Base-by-base conservation (phyloP, 2,888 invertebrate species). In the Drosophila incognita region DNA sequence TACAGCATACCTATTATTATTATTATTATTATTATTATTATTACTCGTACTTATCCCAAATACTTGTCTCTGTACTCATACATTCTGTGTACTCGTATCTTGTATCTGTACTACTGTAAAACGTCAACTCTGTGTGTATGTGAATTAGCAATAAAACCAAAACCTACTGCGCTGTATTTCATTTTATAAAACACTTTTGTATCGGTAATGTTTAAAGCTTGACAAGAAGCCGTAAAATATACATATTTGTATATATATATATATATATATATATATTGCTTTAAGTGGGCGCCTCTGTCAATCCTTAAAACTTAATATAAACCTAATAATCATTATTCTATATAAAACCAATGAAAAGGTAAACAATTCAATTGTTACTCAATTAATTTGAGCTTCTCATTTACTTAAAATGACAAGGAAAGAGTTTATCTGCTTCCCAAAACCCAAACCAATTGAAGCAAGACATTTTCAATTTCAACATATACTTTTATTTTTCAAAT, bases 111-210 rank as follows among this genome's bases (percentile, higher is more conserved):
- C 83, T 77, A 86, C 82, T 87, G 84, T 84, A 89, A 83, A 81
- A 64, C 76, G 48, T 71, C 63, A 81, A 82, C 68, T 82, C 72
- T 89, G 87, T 85, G 89, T 89, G 89, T 85, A 85, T 85, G 85
- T 87, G 85, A 85, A 89, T 67, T 85, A 89, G 85, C 78, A 85
- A 89, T 85, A 87, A 85, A 85, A 82, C 72, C 74, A 78, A 84
- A 82, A 80, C 71, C 70, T 67, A 82, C 69, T 71, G 69, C 59
- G 82, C 87, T 87, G 85, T 87, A 84, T 80, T 80, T 83, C 74
- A 78, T 80, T 80, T 61, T 61, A 76, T 11, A 52, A 65, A 46
- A 63, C 64, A 24, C 24, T 24, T 52, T 52, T 63, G 54, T 69
- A 74, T 58, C 57, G 31, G 38, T n/a, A 13, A 31, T 59, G 70